Evolutionary conservation across 2,888 invertebrate species (phyloP).

Genomic region (Caenorhabditis sp.): DNA sequence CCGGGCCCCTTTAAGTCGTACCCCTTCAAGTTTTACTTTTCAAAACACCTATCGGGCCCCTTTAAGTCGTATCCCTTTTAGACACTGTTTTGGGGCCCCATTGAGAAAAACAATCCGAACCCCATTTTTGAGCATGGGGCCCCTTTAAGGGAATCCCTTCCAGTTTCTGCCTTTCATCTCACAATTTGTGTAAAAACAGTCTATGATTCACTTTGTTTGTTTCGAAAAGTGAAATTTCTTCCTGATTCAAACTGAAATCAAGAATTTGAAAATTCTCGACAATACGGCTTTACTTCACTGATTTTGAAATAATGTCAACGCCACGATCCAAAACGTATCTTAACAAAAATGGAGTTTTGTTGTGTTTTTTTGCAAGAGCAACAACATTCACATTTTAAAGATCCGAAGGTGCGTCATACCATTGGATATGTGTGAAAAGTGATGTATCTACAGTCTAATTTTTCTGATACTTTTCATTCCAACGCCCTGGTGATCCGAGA

Average conservation of each 20-base stretch:
- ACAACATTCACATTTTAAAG: constrained; percentile 63
- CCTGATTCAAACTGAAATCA: constrained; percentile 22
- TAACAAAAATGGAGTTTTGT: constrained; percentile 44
- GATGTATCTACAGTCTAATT: too few relatives aligned
- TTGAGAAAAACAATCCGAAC: too few relatives aligned
- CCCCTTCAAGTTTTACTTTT: too few relatives aligned
- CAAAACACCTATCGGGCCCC: too few relatives aligned
- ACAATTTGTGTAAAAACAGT: constrained; percentile 38
- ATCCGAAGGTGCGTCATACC: constrained; percentile 30
- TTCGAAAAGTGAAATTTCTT: constrained; percentile 25
- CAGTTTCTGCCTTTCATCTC: too few relatives aligned
- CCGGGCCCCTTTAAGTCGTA: too few relatives aligned
- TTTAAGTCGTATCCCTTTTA: too few relatives aligned
- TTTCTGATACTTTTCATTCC: constrained; percentile 3
- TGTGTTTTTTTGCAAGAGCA: constrained; percentile 71
- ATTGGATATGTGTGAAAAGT: neutral
- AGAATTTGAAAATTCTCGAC: constrained; percentile 27
- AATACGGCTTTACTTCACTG: constrained; percentile 16
- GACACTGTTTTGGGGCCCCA: too few relatives aligned
- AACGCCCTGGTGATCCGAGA: constrained; percentile 70
- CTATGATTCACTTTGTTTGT: constrained; percentile 11
- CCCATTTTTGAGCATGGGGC: too few relatives aligned
- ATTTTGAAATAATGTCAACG: constrained; percentile 33
- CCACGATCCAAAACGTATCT: constrained; percentile 22
- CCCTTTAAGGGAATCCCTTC: too few relatives aligned